Base-by-base conservation (phyloP, 1,140 invertebrate genomes). In the Eriosoma lanigerum region DNA sequence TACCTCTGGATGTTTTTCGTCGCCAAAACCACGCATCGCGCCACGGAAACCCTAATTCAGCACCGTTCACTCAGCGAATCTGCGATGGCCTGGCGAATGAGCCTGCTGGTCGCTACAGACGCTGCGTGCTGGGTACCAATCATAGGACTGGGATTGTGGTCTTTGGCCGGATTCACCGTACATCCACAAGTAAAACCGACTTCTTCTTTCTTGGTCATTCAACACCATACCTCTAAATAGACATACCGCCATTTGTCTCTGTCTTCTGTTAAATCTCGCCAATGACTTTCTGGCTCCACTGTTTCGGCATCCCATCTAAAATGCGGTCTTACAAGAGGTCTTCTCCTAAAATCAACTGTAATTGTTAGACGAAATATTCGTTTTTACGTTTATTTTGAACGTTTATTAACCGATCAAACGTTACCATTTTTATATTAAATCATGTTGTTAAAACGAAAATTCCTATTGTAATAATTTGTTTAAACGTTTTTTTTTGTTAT, bases 41-140 rank as follows among this genome's bases (percentile, higher is more conserved):
- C 88, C 21, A 87, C 87, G 0, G 52, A 73, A 48, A 80, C 73
- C 9, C 38, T 75, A 56, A 72, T 81, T 66, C 84, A 84, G 50
- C 85, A 85, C 10, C 62, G 83, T 46, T 81, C 81, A 1, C 86
- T 83, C n/a, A 84, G 84, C 12, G 88, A 89, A 72, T 84, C 85
- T 13, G 86, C 87, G 1, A 89, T 90, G 88, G 89, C 88, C 2
- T 85, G 85, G 81, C 83, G 88, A 56, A 89, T 90, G 87, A 87
- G 88, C 1, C 81, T 89, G 12, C 88, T 90, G 52, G 89, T 90
- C 1, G 86, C 87, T 70, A 89, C 89, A 0, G 89, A 89, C 82
- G 89, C 89, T 81, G 87, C 86, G 29, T 90, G 89, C 82, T 90
- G 89, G 88, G 85, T 89, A 29, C 88, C 88, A 44, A 89, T 89